Percentiles rank a stretch among this genome's conserved stretches.
Conservation (phyloP, 2,797 vertebrate genomes). For the Apogon talboti region DNA sequence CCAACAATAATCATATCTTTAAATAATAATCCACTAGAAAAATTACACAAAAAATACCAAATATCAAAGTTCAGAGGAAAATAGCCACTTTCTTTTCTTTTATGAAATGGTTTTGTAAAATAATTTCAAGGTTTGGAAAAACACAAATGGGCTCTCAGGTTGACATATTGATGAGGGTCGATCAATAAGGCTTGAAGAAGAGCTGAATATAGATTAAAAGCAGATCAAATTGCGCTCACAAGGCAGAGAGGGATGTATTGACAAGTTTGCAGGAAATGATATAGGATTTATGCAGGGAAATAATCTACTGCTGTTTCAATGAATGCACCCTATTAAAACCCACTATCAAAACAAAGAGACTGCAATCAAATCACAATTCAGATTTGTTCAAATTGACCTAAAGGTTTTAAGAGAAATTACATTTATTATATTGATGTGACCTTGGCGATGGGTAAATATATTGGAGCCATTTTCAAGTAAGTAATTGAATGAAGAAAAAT, state of each 20-base stretch:
- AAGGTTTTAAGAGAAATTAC: too few species aligned
- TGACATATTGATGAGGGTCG: conserved; percentile 62
- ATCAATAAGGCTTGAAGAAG: conserved; percentile 62
- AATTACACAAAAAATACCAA: too few species aligned
- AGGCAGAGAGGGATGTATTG: conserved; percentile 37
- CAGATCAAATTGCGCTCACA: conserved; percentile 60
- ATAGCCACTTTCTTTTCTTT: conserved; percentile 4
- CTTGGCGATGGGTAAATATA: too few species aligned
- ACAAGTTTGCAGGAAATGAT: conserved; percentile 35
- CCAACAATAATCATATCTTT: not conserved
- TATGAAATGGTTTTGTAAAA: conserved; percentile 14
- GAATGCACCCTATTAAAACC: conserved; percentile 8
- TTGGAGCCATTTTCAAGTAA: too few species aligned
- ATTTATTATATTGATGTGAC: too few species aligned
- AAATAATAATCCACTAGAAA: not conserved
- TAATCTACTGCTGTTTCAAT: conserved; percentile 31
- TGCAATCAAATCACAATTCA: not conserved
- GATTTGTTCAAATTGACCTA: not conserved
- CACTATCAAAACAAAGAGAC: conserved; percentile 10
- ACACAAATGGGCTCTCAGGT: conserved; percentile 25
- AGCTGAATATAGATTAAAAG: conserved; percentile 58
- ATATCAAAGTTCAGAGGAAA: too few species aligned
- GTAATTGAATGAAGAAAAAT: too few species aligned
- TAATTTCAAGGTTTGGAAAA: conserved; percentile 33
- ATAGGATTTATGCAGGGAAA: conserved; percentile 39